Percentiles rank a stretch among this genome's conserved stretches.
Evolutionary conservation across 2,797 vertebrate species (phyloP).

Genomic region (Okamejei kenojei): DNA sequence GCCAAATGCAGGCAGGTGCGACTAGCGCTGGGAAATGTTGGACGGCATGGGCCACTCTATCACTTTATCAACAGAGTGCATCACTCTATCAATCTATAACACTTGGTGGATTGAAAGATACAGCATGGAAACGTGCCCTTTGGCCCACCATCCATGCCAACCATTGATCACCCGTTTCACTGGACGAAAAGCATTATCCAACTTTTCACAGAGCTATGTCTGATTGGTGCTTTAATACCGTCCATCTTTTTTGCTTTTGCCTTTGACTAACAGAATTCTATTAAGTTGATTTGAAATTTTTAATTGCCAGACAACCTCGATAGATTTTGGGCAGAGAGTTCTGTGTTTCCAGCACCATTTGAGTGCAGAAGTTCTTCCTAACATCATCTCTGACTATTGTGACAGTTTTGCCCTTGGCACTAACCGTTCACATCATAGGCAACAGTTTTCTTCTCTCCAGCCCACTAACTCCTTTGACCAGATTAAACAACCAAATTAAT

Average conservation of each 20-base stretch:
- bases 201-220: background rate
- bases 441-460: background rate
- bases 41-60: too few relatives aligned
- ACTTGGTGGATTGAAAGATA: too few relatives aligned
- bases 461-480: background rate
- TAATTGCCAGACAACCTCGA: background rate
- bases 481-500: background rate
- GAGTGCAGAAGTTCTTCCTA: background rate
- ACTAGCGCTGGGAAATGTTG: too few relatives aligned
- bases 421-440: background rate
- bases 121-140: too few relatives aligned
- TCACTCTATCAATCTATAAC: too few relatives aligned
- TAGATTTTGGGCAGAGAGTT: background rate
- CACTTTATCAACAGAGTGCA: too few relatives aligned
- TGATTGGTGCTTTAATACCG: background rate
- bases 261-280: background rate
- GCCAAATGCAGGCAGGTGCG: too few relatives aligned
- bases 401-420: background rate
- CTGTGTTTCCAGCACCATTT: background rate
- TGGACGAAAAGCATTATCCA: background rate
- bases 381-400: background rate
- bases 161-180: too few relatives aligned
- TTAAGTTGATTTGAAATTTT: background rate
- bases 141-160: too few relatives aligned
- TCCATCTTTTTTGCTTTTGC: background rate